phyloP scores from a whole-genome alignment of 1,140 invertebrate species.

The Bombus cullumanus region DNA sequence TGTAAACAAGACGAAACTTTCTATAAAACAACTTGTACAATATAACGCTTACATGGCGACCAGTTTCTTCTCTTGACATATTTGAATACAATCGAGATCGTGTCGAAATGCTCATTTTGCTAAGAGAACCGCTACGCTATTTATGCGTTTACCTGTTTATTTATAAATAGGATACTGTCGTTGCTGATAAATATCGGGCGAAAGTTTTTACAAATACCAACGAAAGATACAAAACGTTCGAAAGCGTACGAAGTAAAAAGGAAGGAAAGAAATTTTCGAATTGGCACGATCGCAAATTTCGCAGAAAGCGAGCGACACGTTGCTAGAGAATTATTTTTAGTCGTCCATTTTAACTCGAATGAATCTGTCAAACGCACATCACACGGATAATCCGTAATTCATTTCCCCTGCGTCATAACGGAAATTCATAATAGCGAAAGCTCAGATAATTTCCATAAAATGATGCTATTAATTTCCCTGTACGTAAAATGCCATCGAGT shows the following conservation, averaged over 20 bases:
- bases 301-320: too few relatives aligned
- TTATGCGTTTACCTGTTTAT: constrained; percentile 5
- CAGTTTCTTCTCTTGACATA: constrained; percentile 1
- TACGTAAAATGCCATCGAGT: neutral
- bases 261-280: neutral
- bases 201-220: neutral
- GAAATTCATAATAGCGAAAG: neutral
- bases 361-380: neutral
- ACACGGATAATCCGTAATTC: neutral
- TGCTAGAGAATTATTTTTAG: neutral
- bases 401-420: neutral
- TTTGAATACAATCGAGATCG: constrained; percentile 19
- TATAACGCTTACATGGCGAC: neutral
- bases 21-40: constrained; percentile 35
- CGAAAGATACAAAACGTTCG: neutral
- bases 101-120: neutral
- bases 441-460: neutral
- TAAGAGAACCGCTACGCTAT: constrained; percentile 16
- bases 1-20: constrained; percentile 42
- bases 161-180: neutral
- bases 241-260: neutral
- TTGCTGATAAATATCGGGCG: too few relatives aligned
- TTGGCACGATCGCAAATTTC: neutral
- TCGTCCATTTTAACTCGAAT: too few relatives aligned
- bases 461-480: neutral